These are phyloP conservation scores for Urophycis tenuis DNA, from an alignment of 2,797 vertebrate species.

Conservation along the genomic window DNA sequence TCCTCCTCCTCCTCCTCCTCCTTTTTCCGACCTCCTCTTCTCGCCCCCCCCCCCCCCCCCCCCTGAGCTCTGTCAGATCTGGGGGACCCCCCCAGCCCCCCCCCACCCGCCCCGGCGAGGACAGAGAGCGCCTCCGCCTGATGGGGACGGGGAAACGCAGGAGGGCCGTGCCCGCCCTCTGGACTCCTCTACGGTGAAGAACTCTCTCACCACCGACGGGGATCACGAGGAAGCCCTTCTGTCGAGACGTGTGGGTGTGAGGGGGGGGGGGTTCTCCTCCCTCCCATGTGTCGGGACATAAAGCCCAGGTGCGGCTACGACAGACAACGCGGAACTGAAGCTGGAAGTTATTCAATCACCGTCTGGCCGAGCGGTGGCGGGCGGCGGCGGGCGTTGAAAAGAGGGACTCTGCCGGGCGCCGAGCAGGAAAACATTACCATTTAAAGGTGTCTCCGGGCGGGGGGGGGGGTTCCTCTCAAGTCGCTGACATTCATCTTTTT, in stretches of 20 bases:
- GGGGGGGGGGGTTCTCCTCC: too few relatives aligned
- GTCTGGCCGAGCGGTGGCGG: background rate
- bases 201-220: background rate
- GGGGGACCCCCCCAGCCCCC: constrained; percentile 29
- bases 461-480: constrained; percentile 15
- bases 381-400: background rate
- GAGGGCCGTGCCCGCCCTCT: constrained; percentile 35
- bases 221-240: constrained; percentile 5
- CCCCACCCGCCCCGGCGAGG: constrained; percentile 41
- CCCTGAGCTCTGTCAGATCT: constrained; percentile 32
- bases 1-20: constrained; percentile 13
- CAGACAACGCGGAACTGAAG: constrained; percentile 10
- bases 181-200: constrained; percentile 27
- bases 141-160: constrained; percentile 16
- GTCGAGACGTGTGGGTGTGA: too few relatives aligned
- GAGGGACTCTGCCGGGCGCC: background rate
- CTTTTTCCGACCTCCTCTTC: constrained; percentile 13
- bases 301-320: constrained; percentile 11
- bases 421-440: constrained; percentile 26
- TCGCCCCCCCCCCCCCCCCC: constrained; percentile 28
- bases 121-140: constrained; percentile 42
- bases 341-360: constrained; percentile 16
- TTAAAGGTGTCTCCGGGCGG: constrained; percentile 9
- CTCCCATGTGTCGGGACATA: constrained; percentile 5
- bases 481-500: constrained; percentile 15